Conservation (phyloP, 2,797 vertebrate genomes). For the Limosa lapponica region DNA sequence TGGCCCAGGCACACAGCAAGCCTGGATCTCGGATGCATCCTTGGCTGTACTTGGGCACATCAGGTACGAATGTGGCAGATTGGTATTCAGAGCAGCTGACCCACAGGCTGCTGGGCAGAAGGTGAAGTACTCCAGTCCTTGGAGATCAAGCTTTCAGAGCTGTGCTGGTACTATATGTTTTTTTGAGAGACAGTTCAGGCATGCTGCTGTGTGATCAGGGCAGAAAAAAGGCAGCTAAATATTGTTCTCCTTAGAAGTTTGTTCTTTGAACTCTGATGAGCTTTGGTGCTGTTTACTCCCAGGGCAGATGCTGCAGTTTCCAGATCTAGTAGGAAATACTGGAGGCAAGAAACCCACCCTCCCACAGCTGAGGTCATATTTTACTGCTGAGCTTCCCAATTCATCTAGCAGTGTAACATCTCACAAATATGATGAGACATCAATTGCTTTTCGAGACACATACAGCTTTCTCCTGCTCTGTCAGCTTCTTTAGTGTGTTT, state of each 20-base stretch:
- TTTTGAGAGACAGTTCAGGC: not conserved
- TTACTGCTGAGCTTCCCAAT: not conserved
- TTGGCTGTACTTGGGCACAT: not conserved
- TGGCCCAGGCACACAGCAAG: not conserved
- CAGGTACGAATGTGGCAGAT: not conserved
- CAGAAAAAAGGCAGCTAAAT: not conserved
- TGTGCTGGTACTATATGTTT: not conserved
- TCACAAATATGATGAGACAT: not conserved
- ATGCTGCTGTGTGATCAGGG: not conserved
- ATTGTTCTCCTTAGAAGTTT: not conserved
- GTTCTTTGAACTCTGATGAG: not conserved
- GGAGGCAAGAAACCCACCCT: not conserved
- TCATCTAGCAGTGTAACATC: not conserved
- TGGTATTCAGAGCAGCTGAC: not conserved
- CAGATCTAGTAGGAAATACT: not conserved
- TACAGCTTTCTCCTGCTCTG: not conserved
- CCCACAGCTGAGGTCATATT: not conserved
- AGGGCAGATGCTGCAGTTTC: not conserved
- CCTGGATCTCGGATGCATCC: rapidly evolving
- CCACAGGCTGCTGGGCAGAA: rapidly evolving
- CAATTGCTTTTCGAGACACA: not conserved
- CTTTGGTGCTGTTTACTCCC: not conserved
- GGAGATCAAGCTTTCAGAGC: not conserved
- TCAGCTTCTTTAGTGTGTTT: not conserved
- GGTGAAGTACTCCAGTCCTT: not conserved